Base-by-base conservation (phyloP, 2,888 invertebrate species). In the Thyatira batis region DNA sequence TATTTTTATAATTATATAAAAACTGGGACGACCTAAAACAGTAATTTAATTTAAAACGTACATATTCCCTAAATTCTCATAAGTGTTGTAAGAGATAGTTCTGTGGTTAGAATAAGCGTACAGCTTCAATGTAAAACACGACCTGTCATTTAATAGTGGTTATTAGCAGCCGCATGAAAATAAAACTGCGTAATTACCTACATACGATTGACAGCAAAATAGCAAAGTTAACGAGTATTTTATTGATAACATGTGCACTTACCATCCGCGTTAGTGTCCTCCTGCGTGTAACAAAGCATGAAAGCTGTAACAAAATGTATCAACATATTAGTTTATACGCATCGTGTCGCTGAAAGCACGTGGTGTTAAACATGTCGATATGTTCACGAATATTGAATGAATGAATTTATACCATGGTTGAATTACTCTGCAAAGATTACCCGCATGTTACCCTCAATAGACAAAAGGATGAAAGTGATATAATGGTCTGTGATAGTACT, bases 281-380 rank as follows among this genome's bases (percentile, higher is more conserved):
- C 97, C 93, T 97, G 97, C 78, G 97, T 97, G 94, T 97, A 97
- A 94, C 97, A 97, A 93, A 97, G 95, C 97, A 97, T 97, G 95
- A 97, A 97, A 92, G 97, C 97, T 97, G 95, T 85, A 96, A 95
- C 93, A 94, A 92, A 94, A 85, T 79, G 63, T 73, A 67, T 75
- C 17, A 17, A 27, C 17, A 67, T 67, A 76, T 84, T 79, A 83
- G 74, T 75, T 63, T 57, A 60, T 67, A 53, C 57, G 70, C 71
- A 58, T 45, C 50, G 64, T 67, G 60, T 50, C 44, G 52, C 50
- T 39, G 39, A 2, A 51, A 45, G 61, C 57, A 49, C 50, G 46
- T 45, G 50, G 57, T 57, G 61, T 58, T 61, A 51, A 53, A 49
- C 49, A 53, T 27, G 52, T 58, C 46, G 45, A 55, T 52, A 33